A percentile compares a stretch with the other conserved stretches of the same genome.
Conservation (phyloP, 1,140 invertebrate species). For the Varroa destructor region DNA sequence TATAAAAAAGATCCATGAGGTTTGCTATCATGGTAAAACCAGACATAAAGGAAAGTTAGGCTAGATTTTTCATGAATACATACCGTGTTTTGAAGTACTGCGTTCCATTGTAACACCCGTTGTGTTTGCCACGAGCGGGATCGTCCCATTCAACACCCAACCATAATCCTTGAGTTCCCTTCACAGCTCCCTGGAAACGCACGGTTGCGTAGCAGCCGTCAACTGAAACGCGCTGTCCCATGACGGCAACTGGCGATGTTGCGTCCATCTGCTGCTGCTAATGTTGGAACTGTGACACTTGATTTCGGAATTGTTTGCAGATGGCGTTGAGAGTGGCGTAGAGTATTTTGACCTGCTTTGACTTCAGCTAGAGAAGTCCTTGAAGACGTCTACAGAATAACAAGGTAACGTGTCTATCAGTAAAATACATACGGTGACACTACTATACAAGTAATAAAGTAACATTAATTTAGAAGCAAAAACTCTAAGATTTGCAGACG, state of each 20-base stretch:
- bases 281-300: too few relatives aligned
- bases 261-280: background rate
- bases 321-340: too few relatives aligned
- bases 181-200: constrained; percentile 7
- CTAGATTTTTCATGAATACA: constrained; percentile 29
- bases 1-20: background rate
- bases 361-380: too few relatives aligned
- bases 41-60: background rate
- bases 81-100: constrained; percentile 68
- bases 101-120: constrained; percentile 63
- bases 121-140: constrained; percentile 67
- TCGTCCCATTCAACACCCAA: constrained; percentile 89
- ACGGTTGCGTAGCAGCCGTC: constrained; percentile 12
- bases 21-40: background rate
- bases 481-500: too few relatives aligned
- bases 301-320: too few relatives aligned
- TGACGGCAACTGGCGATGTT: background rate
- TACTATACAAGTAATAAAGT: too few relatives aligned
- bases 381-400: too few relatives aligned
- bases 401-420: too few relatives aligned
- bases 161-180: constrained; percentile 46
- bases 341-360: too few relatives aligned
- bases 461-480: too few relatives aligned
- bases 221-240: constrained; percentile 6
- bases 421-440: too few relatives aligned